Conservation (phyloP, 1,140 invertebrate species). For the Riptortus pedestris region DNA sequence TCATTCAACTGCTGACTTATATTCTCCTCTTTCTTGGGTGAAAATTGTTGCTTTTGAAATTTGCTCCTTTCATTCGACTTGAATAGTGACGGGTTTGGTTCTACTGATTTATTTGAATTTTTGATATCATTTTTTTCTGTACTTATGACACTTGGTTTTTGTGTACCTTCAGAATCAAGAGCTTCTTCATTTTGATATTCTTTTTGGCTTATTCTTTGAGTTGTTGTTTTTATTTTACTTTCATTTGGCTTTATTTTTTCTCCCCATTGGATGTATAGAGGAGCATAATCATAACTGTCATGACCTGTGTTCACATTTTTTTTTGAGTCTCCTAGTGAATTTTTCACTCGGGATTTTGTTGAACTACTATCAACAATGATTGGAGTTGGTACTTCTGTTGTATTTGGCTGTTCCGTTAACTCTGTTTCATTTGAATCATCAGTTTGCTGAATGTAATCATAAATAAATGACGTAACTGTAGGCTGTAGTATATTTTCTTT, state of each 20-base stretch:
- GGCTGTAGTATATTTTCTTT: constrained; percentile 7
- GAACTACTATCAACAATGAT: background rate
- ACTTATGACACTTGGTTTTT: no score
- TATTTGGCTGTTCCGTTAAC: background rate
- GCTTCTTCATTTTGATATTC: constrained; percentile 9
- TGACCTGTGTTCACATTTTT: background rate
- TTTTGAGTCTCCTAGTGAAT: background rate
- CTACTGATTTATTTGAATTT: no score
- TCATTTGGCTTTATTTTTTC: constrained; percentile 25
- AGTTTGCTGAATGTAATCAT: background rate
- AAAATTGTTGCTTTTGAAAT: no score
- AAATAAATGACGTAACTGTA: background rate
- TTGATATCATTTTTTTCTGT: no score
- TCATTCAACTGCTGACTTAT: no score
- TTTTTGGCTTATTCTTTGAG: background rate
- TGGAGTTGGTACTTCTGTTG: background rate
- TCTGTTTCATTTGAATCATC: background rate
- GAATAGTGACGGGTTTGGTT: no score
- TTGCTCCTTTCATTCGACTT: background rate
- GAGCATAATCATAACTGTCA: constrained; percentile 18
- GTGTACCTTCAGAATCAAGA: no score
- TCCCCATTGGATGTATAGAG: constrained; percentile 20
- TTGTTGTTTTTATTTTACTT: constrained; percentile 12
- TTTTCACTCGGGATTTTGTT: background rate
- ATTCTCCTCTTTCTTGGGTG: no score